phyloP scores from a whole-genome alignment of 2,113 vertebrate species.

The Talpa occidentalis region DNA sequence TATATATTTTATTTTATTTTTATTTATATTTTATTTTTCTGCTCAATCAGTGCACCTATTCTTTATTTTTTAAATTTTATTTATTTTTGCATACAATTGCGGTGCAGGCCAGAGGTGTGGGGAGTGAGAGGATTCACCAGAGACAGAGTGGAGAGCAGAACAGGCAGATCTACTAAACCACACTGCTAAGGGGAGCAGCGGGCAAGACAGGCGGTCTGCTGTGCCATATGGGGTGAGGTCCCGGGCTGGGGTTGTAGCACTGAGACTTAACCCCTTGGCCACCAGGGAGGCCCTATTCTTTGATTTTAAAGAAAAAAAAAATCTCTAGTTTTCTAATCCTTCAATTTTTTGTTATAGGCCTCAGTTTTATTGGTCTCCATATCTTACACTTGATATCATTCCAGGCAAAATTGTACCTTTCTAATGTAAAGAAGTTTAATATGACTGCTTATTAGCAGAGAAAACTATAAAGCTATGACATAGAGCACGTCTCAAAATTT shows the following conservation, averaged over 20 bases:
- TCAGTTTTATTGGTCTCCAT: background rate
- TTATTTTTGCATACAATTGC: no score
- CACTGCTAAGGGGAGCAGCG: no score
- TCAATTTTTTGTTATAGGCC: background rate
- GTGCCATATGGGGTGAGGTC: no score
- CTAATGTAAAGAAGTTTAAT: background rate
- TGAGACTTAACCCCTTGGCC: no score
- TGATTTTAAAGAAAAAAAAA: background rate
- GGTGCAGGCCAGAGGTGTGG: no score
- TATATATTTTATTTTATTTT: no score
- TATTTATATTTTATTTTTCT: no score
- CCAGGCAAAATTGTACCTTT: background rate
- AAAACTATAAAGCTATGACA: background rate
- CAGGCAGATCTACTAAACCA: no score
- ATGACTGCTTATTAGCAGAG: background rate
- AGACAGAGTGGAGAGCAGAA: no score
- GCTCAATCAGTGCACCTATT: background rate
- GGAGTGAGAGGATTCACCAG: no score
- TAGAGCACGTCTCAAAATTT: background rate
- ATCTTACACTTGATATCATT: background rate
- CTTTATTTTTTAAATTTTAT: background rate
- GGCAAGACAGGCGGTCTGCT: no score
- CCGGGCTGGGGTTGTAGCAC: no score
- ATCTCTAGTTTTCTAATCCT: background rate
- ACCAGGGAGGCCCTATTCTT: background rate